Evolutionary conservation across 2,888 invertebrate genomes (phyloP).

Genomic region (Neuroscelio doddi): DNA sequence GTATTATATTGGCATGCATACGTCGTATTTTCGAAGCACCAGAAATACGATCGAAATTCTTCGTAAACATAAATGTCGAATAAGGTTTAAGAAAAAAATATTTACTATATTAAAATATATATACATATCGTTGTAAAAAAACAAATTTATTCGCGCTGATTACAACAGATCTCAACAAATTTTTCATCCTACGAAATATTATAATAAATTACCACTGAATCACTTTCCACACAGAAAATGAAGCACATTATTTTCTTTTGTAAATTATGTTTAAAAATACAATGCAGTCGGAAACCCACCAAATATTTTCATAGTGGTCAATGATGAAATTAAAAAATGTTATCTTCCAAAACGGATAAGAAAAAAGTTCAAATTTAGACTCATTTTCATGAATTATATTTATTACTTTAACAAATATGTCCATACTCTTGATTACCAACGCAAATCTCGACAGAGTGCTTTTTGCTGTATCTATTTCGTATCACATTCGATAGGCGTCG

Average conservation of each 20-base stretch:
- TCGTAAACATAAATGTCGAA: no score
- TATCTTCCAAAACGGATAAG: constrained; percentile 30
- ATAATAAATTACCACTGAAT: no score
- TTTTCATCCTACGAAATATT: no score
- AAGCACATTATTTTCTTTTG: no score
- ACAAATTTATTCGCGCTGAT: no score
- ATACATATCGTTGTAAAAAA: no score
- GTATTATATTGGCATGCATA: constrained; percentile 37
- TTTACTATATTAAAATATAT: no score
- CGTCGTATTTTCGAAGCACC: constrained; percentile 21
- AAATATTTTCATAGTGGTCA: constrained; percentile 11
- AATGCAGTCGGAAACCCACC: constrained; percentile 5
- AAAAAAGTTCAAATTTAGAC: constrained; percentile 39
- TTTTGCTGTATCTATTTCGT: constrained; percentile 41
- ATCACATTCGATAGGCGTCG: constrained; percentile 21
- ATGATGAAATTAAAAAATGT: constrained; percentile 39
- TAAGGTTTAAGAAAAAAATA: no score
- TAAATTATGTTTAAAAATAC: neutral
- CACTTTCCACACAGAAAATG: no score
- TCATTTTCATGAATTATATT: constrained; percentile 39
- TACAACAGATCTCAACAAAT: no score
- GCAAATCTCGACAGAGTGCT: constrained; percentile 36
- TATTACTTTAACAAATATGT: constrained; percentile 40
- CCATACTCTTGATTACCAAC: constrained; percentile 33
- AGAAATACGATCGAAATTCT: constrained; percentile 18